Evolutionary conservation across 1,140 invertebrate genomes (phyloP).

Genomic region (Conus ventricosus): DNA sequence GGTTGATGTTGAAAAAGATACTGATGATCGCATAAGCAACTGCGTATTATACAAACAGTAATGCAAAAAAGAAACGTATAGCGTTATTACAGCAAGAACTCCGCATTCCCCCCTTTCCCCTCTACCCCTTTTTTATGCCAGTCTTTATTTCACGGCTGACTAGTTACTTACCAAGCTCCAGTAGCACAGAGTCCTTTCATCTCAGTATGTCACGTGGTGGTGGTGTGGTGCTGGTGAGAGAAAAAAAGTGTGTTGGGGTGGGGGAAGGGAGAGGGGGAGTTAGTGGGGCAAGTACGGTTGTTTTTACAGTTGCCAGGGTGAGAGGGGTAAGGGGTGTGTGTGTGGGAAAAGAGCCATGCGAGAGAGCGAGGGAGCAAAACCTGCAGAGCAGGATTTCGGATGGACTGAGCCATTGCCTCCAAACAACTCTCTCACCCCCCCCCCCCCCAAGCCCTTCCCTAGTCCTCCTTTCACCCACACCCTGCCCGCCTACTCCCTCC

Average conservation of each 20-base stretch:
- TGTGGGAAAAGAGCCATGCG: not conserved
- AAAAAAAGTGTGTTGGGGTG: no score
- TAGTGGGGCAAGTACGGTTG: not conserved
- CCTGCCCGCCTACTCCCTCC: not conserved
- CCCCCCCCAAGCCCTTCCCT: no score
- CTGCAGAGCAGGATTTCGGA: not conserved
- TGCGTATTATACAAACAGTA: not conserved
- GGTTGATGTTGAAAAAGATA: no score
- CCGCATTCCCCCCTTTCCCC: no score
- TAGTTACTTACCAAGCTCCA: not conserved
- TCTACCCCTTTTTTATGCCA: not conserved
- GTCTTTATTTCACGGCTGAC: not conserved
- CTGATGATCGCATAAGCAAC: not conserved
- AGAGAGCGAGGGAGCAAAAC: not conserved
- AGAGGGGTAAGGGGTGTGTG: not conserved
- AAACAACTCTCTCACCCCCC: no score
- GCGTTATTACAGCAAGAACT: not conserved
- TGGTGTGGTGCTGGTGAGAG: not conserved
- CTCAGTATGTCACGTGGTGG: not conserved
- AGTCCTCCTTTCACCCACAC: no score
- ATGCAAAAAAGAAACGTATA: not conserved
- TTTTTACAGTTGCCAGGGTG: conserved; percentile 1
- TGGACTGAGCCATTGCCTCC: no score
- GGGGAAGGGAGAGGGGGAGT: no score
- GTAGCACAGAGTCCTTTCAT: not conserved